Evolutionary conservation across 2,113 vertebrate genomes (phyloP).

Genomic region (Hyaena hyaena): DNA sequence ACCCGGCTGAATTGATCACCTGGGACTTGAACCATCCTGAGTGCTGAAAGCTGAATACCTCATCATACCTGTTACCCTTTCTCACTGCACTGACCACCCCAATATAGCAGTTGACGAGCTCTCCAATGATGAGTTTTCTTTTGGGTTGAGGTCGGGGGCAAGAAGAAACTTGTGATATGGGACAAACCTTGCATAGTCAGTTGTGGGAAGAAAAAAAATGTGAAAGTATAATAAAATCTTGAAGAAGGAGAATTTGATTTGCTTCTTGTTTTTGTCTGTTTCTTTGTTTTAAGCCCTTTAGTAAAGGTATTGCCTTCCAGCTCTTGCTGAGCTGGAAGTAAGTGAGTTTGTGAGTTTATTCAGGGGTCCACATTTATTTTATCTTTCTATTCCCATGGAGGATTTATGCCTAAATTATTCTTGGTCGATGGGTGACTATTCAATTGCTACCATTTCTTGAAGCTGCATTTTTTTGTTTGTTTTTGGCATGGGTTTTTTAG

Average conservation of each 20-base stretch:
- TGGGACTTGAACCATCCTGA: background rate
- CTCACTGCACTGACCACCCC: no score
- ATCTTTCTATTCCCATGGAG: background rate
- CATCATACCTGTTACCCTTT: background rate
- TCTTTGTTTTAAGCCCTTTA: background rate
- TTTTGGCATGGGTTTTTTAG: background rate
- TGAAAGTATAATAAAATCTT: background rate
- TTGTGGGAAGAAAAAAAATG: background rate
- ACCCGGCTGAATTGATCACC: no score
- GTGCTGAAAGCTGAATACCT: background rate
- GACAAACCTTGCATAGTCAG: background rate
- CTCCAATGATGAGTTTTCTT: background rate
- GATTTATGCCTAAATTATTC: background rate
- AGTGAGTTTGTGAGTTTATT: constrained; percentile 1
- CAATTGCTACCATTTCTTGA: background rate
- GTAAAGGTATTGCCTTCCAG: background rate
- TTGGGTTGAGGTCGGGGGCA: background rate
- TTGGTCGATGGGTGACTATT: background rate
- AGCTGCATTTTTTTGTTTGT: background rate
- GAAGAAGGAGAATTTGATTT: background rate
- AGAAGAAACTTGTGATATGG: background rate
- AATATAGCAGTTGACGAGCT: accelerated
- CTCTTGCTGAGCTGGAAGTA: background rate
- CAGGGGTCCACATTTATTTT: background rate
- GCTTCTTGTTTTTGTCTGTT: background rate